These are phyloP conservation scores for Stenoptilia bipunctidactyla DNA, from an alignment of 2,888 invertebrate species.

Conservation along the genomic window DNA sequence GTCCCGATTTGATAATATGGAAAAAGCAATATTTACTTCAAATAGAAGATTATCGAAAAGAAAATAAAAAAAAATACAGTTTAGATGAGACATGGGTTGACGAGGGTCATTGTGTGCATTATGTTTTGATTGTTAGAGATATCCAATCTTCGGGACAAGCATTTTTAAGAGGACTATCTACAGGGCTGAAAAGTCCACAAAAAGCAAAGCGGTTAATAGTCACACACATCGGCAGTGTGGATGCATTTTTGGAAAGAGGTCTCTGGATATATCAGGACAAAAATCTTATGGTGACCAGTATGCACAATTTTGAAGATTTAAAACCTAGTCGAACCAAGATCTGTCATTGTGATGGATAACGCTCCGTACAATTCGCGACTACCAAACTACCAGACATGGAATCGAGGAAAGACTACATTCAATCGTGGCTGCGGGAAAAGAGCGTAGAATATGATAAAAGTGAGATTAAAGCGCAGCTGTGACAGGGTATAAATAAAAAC, in stretches of 20 bases:
- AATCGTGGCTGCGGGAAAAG: conserved; percentile 7
- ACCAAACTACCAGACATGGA: conserved; percentile 8
- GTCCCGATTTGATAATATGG: conserved; percentile 12
- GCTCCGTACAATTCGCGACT: conserved; percentile 13
- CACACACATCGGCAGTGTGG: conserved; percentile 13
- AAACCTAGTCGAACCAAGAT: conserved; percentile 1
- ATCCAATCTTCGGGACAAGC: conserved; percentile 11
- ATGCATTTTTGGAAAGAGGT: conserved; percentile 15
- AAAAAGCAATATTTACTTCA: conserved; percentile 8
- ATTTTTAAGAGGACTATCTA: conserved; percentile 12
- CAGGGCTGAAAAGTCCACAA: conserved; percentile 12
- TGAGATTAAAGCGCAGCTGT: conserved; percentile 6
- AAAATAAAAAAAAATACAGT: conserved; percentile 11
- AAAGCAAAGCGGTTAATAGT: conserved; percentile 17
- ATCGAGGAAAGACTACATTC: conserved; percentile 11
- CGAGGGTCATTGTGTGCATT: conserved; percentile 7
- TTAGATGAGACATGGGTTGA: conserved; percentile 13
- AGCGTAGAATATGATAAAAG: conserved; percentile 1
- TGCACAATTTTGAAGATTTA: conserved; percentile 14
- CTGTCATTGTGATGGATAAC: conserved; percentile 12
- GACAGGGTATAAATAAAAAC: background rate
- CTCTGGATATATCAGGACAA: conserved; percentile 15
- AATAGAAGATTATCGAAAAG: conserved; percentile 11
- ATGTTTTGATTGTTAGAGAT: conserved; percentile 9
- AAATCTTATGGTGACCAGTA: conserved; percentile 14